phyloP scores from a whole-genome alignment of 2,888 invertebrate genomes.

The Eucera pruinosa region DNA sequence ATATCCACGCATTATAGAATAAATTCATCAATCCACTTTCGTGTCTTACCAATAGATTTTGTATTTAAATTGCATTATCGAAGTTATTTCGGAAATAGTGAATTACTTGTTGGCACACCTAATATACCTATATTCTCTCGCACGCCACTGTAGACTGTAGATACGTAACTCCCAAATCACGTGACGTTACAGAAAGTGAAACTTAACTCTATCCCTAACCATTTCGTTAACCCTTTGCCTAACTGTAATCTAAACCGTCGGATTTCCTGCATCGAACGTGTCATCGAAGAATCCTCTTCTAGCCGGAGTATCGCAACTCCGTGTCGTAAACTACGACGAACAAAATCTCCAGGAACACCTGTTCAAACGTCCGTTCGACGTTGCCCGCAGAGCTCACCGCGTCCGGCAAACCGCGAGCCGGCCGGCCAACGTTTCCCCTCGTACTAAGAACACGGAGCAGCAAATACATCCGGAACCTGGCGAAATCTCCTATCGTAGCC shows the following conservation, averaged over 20 bases:
- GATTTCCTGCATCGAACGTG: not conserved
- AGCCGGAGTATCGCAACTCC: not conserved
- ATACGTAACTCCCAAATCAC: too few relatives aligned
- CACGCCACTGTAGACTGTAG: too few relatives aligned
- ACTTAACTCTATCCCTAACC: too few relatives aligned
- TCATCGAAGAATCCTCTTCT: not conserved
- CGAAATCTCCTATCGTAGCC: constrained; percentile 43
- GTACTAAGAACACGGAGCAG: constrained; percentile 24
- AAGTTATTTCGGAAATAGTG: too few relatives aligned
- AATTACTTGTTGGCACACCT: too few relatives aligned
- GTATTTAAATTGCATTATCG: too few relatives aligned
- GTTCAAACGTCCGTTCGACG: constrained; percentile 27
- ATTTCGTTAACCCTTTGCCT: not conserved
- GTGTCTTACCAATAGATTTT: too few relatives aligned
- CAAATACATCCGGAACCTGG: constrained; percentile 16
- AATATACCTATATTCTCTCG: too few relatives aligned
- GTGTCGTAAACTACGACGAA: constrained; percentile 8
- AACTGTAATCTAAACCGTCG: not conserved
- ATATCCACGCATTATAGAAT: too few relatives aligned
- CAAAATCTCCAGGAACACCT: constrained; percentile 11
- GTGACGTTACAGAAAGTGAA: too few relatives aligned
- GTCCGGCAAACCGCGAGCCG: constrained; percentile 11
- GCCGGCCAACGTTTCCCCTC: not conserved
- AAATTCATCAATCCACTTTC: too few relatives aligned
- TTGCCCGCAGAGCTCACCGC: constrained; percentile 50